A percentile compares a stretch with the other conserved stretches of the same genome.
Evolutionary conservation across 2,113 vertebrate genomes (phyloP).

Genomic region (Ascaphus truei): DNA sequence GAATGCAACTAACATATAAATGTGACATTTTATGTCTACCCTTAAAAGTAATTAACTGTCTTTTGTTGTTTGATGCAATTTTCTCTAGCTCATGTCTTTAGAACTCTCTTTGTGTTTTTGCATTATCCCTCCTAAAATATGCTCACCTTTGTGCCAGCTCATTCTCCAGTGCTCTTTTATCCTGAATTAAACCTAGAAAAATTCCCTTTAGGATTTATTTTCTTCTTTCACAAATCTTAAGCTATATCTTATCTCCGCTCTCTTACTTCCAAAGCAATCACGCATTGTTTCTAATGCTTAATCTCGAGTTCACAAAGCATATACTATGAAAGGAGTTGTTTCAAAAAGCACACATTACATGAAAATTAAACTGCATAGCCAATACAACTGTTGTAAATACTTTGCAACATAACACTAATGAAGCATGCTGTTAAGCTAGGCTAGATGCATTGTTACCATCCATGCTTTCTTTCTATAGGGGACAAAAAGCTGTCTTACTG

Average conservation of each 20-base stretch:
- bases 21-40: neutral
- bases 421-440: neutral
- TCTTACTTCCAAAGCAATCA: constrained; percentile 24
- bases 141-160: constrained; percentile 5
- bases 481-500: constrained; percentile 9
- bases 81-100: neutral
- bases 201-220: constrained; percentile 3
- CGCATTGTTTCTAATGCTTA: constrained; percentile 20
- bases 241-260: constrained; percentile 16
- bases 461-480: neutral
- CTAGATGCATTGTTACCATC: neutral
- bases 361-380: neutral
- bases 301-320: constrained; percentile 19
- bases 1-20: too few relatives aligned
- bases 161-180: constrained; percentile 11
- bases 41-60: neutral
- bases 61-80: neutral
- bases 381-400: neutral
- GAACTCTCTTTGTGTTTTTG: constrained; percentile 16
- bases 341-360: constrained; percentile 2
- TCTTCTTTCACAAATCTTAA: neutral
- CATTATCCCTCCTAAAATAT: constrained; percentile 16
- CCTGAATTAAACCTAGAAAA: constrained; percentile 18
- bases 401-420: neutral
- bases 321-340: constrained; percentile 8